Base-by-base conservation (phyloP, 2,113 vertebrate genomes). In the Hemichromis elongatus region DNA sequence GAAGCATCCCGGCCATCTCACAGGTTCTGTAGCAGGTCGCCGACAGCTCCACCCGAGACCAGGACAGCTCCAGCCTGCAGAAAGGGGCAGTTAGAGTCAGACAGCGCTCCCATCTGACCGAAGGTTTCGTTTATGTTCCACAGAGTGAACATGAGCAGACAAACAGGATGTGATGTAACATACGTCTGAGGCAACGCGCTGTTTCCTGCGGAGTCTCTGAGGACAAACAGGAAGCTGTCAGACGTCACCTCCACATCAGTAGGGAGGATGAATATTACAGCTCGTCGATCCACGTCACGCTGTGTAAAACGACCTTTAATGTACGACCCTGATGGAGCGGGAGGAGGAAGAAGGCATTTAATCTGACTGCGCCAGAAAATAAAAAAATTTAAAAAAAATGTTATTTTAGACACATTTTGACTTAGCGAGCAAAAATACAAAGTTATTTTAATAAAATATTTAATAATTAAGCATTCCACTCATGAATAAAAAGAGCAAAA, bases 171-270 rank as follows among this genome's bases (percentile, higher is more conserved):
- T 50, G 68, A 75, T 75, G 26, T 19, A 63, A 83, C 91, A 68
- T 92, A 96, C 95, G 87, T 94, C 57, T 96, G 91, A 40, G 96
- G 94, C 70, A 89, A 73, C 14, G 85, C 86, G 5, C 90, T 19
- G 85, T 96, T 97, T 90, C 96, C 95, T 3, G 95, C 88, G 0
- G 91, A 90, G 83, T 97, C 96, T 2, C 81, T 95, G 59, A 95
- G 89, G 75, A 93, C 81, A 79, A 96, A 95, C 93, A 95, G 90
- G 86, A 95, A 97, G 83, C 92, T 96, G 92, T 97, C 94, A 21
- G 59, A 91, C 7, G 91, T 96, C 84, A 94, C 94, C 73, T 96
- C 92, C 86, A 28, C 4, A 11, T 92, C 94, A 2, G 83, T 55
- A 9, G 93, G 96, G 86, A 96, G 84, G 81, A 96, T 16, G 5